Base-by-base conservation (phyloP, 2,113 vertebrate species). In the Grus americana region DNA sequence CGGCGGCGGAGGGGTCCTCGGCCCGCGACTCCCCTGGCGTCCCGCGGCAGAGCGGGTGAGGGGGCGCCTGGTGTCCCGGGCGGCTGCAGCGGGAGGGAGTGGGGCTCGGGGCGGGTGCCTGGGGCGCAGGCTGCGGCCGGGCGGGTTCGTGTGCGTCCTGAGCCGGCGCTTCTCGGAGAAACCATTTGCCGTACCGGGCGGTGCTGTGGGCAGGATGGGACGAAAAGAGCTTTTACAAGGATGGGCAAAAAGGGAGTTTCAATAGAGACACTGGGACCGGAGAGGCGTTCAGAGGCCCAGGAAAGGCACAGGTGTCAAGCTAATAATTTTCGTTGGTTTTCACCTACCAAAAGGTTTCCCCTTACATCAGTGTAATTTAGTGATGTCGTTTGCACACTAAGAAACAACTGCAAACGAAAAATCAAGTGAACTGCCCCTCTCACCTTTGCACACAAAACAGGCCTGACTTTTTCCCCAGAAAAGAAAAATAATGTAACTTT, bases 401-500 rank as follows among this genome's bases (percentile, higher is more conserved):
- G 16, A 22, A 36, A 21, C 16, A 42, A 4, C 40, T 26, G 30
- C 27, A 21, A 67, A 26, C 32, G 75, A 40, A 22, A 26, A 59
- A 9, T 9, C 9, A 1, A 0, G 0, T 3, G 32, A 63, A 5
- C 13, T 16, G 58, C 18, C 42, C 15, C 2, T 1, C 30, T 1
- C 5, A 0, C 9, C 21, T 11, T 44, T 46, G 38, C 12, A 3
- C 14, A 7, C 68, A 27, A 46, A 55, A 9, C 44, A 24, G 30
- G 29, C 32, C 62, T 26, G 63, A 26, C 16, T 42, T 54, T 40
- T 11, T 6, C 5, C 23, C 8, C 4, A 3, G 11, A 4, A 40
- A 52, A 21, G 23, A 52, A 32, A 36, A n/a, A 15, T 21, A 12
- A 3, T 36, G 7, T 5, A 15, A 32, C n/a, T 67, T 30, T 38